Percentiles rank a stretch among this genome's conserved stretches.
Conservation (phyloP, 2,797 vertebrate genomes). For the Diglossa cyanea region DNA sequence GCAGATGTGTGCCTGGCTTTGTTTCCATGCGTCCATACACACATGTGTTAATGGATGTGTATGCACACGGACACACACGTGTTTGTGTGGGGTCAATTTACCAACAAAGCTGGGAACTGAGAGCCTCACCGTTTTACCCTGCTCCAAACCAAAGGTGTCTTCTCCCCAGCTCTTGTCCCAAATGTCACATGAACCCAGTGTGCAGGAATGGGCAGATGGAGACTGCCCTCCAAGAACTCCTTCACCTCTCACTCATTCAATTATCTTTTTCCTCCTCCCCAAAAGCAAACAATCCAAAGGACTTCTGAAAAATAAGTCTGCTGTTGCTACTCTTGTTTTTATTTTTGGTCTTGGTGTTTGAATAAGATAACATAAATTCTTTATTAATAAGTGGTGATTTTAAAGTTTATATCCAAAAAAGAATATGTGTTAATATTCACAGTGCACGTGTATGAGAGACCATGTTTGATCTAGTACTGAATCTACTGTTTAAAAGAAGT, state of each 20-base stretch:
- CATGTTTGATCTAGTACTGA: neutral
- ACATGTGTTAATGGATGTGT: accelerated
- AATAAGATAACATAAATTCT: neutral
- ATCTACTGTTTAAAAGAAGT: neutral
- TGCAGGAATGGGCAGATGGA: neutral
- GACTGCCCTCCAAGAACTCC: neutral
- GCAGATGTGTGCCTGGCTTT: neutral
- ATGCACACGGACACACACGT: accelerated
- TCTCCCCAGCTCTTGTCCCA: neutral
- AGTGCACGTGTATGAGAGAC: neutral
- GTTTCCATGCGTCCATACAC: neutral
- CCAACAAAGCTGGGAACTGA: neutral
- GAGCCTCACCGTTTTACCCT: neutral
- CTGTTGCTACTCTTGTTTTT: neutral
- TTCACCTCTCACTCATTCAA: neutral
- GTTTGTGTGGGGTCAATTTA: neutral
- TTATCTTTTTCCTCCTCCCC: neutral
- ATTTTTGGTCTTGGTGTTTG: neutral
- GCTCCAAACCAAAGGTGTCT: neutral
- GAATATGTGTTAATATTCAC: neutral
- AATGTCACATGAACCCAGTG: accelerated
- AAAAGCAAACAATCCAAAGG: neutral
- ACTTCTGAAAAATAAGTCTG: neutral
- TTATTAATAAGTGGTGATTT: neutral
- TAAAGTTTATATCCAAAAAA: neutral